phyloP scores from a whole-genome alignment of 1,140 invertebrate genomes.

The Pogonomyrmex californicus region DNA sequence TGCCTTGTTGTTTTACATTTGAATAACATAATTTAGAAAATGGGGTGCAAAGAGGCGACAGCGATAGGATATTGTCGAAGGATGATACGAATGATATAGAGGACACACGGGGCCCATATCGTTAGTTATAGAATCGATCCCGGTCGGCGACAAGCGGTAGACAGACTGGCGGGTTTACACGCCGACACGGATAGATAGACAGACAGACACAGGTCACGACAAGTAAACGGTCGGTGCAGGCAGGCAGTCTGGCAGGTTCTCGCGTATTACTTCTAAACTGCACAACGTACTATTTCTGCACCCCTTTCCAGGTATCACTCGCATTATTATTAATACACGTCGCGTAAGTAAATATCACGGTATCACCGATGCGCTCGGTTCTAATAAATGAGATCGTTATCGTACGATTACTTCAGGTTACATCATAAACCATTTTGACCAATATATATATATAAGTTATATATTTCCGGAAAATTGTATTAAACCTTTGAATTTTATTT shows the following conservation, averaged over 20 bases:
- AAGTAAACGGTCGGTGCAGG: conserved; percentile 36
- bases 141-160: conserved; percentile 57
- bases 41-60: background rate
- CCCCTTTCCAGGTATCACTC: conserved; percentile 40
- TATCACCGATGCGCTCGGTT: background rate
- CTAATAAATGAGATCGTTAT: background rate
- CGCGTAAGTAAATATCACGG: conserved; percentile 53
- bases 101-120: conserved; percentile 4
- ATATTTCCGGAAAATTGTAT: background rate
- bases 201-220: conserved; percentile 41
- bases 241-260: conserved; percentile 51
- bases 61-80: background rate
- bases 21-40: background rate
- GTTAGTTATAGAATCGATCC: conserved; percentile 61
- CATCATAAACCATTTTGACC: background rate
- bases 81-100: background rate
- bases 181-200: conserved; percentile 48
- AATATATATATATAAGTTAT: background rate
- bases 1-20: background rate
- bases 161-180: conserved; percentile 64
- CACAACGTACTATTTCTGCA: conserved; percentile 36
- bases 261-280: conserved; percentile 59
- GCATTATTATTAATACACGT: conserved; percentile 44
- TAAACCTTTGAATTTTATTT: background rate
- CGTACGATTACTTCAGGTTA: background rate